Conservation (phyloP, 2,113 vertebrate genomes). For the Nicator chloris region DNA sequence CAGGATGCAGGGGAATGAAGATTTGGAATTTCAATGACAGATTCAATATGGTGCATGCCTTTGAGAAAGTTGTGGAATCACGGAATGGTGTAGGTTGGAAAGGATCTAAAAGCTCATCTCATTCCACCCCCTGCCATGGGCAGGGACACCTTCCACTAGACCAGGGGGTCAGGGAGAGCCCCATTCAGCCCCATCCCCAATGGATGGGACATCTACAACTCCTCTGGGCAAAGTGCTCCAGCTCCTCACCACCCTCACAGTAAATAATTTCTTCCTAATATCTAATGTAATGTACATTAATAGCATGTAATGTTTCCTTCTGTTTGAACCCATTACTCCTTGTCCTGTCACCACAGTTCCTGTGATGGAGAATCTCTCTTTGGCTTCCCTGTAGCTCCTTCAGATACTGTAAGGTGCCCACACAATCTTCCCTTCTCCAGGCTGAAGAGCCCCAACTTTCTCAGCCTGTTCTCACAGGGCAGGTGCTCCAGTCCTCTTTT, state of each 20-base stretch:
- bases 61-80: neutral
- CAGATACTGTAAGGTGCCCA: neutral
- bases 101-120: neutral
- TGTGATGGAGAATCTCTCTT: fast-evolving
- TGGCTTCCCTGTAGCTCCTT: neutral
- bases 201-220: neutral
- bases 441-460: neutral
- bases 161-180: neutral
- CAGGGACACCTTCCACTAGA: neutral
- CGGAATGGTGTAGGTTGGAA: fast-evolving
- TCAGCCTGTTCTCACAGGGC: neutral
- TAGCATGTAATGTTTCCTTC: too few species aligned
- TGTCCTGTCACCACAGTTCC: neutral
- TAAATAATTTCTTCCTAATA: neutral
- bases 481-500: too few species aligned
- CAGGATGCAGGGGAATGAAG: neutral
- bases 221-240: neutral
- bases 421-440: neutral
- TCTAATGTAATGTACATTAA: too few species aligned
- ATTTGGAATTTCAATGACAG: neutral
- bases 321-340: neutral
- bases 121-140: too few species aligned
- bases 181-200: neutral
- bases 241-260: neutral
- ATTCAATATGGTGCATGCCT: neutral